Evolutionary conservation across 2,113 vertebrate genomes (phyloP), one percentile per base, ranked within the genome.

Genomic region (Panurus biarmicus): DNA sequence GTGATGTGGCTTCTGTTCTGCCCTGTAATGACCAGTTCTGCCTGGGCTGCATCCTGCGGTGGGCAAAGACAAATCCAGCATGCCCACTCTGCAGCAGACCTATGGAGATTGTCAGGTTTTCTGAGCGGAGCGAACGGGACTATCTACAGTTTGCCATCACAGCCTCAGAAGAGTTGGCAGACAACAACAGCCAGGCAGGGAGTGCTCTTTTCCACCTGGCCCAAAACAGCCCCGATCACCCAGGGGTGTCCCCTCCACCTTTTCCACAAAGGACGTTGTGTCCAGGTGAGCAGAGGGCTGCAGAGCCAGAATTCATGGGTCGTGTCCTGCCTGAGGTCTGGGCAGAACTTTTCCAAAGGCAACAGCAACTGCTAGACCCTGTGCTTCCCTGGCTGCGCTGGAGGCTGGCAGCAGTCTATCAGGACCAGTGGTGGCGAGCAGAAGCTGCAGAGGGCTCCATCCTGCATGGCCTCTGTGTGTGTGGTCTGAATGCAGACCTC

Each of bases 131-230:
- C 0, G 45, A 81, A 88, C 6, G 0, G 16, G 66, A 90, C 28
- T 57, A 72, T 11, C 51, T 85, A 40, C 65, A 90, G 38, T 77
- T 71, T 71, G 73, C 29, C 14, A 45, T 85, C 65, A n/a, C 58
- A 35, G 28, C 28, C 24, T 38, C 36, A 18, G 44, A 77, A 45
- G 57, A 71, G 33, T 4, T 48, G 50, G 20, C 57, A 65, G 57
- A 84, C 21, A n/a, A 64, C 33, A 77, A 44, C 24, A 90, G 20
- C 28, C 72, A 65, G 44, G 33, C 65, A n/a, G 44, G 50, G 24
- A 71, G 11, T 0, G 0, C 28, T n/a, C 50, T 17, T 0, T 44
- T 50, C 33, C 33, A 21, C 44, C 36, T 71, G 36, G 21, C n/a
- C 38, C 50, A 64, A 58, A 84, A 45, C 8, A 51, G 5, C 14